Base-by-base conservation (phyloP, 2,888 invertebrate genomes). In the Polyommatus iphigenia region DNA sequence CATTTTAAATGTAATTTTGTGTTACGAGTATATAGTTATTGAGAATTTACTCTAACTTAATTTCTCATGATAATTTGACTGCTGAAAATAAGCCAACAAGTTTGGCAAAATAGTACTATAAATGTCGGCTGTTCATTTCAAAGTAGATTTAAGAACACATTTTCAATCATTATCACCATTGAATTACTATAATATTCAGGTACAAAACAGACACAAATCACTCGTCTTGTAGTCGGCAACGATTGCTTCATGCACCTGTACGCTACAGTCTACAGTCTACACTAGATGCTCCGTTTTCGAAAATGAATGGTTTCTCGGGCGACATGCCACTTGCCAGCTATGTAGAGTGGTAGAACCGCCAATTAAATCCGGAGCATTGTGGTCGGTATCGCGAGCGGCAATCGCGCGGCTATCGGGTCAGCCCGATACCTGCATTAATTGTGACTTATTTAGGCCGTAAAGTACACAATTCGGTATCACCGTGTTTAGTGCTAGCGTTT, bases 381-480 rank as follows among this genome's bases (percentile, higher is more conserved):
- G 85, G 83, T 83, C 62, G 80, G 78, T 86, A 87, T 87, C 86
- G 81, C 82, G 77, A 79, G 79, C 80, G 79, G 81, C 78, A 79
- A 83, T 83, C 82, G 67, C 80, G 62, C 76, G 78, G 80, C 57
- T 83, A 85, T 83, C 84, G 79, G 79, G 59, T 67, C 81, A 79
- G 84, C 87, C 87, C 83, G 82, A 50, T 82, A 86, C 85, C 85
- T 85, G 83, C 85, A 84, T 87, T 88, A 88, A 90, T 90, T 87
- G 87, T 85, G 84, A 84, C 82, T 88, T 87, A 90, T 88, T 89
- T 90, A 87, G 86, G 84, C 85, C 85, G 88, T 87, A 88, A 86
- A 88, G 29, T 87, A 87, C 84, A 85, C 88, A 91, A 90, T 91
- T 91, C 87, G 90, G 86, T 86, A 86, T 87, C 87, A 86, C 72